Conservation (phyloP, 1,140 invertebrate genomes). For the Drosophila sp. region DNA sequence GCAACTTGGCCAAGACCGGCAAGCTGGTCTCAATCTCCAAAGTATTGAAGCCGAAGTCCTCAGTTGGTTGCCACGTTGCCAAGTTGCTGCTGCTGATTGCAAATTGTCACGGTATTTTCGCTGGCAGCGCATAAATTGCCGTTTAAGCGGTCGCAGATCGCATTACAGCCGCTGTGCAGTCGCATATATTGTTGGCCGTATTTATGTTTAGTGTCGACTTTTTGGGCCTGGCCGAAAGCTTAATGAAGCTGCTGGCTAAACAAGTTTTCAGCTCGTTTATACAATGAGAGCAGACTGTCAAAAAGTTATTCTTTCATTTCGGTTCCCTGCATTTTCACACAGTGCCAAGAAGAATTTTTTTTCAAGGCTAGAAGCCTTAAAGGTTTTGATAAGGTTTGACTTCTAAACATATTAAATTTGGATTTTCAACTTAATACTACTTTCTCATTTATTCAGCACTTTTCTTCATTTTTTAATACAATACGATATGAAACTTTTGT, state of each 20-base stretch:
- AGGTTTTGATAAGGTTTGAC: not conserved
- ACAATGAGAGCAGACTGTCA: conserved; percentile 24
- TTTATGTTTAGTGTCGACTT: conserved; percentile 57
- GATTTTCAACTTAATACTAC: too few species aligned
- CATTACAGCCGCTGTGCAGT: conserved; percentile 51
- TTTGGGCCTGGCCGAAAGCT: conserved; percentile 57
- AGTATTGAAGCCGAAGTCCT: conserved; percentile 2
- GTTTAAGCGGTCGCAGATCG: conserved; percentile 58
- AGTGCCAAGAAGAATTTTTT: not conserved
- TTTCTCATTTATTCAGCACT: too few species aligned
- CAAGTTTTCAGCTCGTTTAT: conserved; percentile 36
- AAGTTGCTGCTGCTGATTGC: conserved; percentile 66
- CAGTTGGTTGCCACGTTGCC: conserved; percentile 17
- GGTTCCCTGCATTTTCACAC: conserved; percentile 7
- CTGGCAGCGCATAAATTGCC: conserved; percentile 80
- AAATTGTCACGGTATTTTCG: conserved; percentile 82
- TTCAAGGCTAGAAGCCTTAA: too few species aligned
- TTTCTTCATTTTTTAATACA: too few species aligned
- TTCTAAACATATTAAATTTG: too few species aligned
- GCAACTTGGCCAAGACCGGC: conserved; percentile 10
- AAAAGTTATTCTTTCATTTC: not conserved
- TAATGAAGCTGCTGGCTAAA: conserved; percentile 62
- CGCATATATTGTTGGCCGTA: conserved; percentile 49
- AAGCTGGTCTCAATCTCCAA: conserved; percentile 1
- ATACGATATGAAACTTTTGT: too few species aligned